Evolutionary conservation across 2,888 invertebrate species (phyloP).

Genomic region (Meteorus cinctellus): DNA sequence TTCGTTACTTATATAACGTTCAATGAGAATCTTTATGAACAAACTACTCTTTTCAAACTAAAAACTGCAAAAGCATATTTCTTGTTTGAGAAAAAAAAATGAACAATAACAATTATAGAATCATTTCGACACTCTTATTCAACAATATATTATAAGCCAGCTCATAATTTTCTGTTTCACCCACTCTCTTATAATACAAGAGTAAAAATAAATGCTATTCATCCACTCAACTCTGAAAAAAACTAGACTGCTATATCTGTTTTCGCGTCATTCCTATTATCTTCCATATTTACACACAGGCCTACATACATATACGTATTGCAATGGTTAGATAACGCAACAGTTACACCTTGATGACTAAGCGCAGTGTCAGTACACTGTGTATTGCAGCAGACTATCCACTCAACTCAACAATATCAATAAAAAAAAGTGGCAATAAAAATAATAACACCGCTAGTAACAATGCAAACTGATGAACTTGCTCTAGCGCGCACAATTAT

Average conservation of each 20-base stretch:
- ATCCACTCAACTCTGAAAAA: not conserved
- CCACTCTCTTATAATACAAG: not conserved
- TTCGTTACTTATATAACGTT: too few relatives aligned
- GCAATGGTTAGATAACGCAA: not conserved
- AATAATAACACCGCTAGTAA: constrained; percentile 2
- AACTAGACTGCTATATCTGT: not conserved
- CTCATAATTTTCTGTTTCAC: not conserved
- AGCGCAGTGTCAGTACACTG: not conserved
- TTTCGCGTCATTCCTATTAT: not conserved
- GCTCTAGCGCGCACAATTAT: constrained; percentile 24
- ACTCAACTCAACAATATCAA: not conserved
- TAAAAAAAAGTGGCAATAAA: not conserved
- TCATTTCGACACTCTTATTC: constrained; percentile 38
- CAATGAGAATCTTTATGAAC: too few relatives aligned
- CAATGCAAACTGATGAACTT: constrained; percentile 14
- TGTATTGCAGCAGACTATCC: not conserved
- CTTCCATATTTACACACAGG: not conserved
- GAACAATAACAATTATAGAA: too few relatives aligned
- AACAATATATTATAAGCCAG: not conserved
- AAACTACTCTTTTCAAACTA: too few relatives aligned
- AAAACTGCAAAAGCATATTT: too few relatives aligned
- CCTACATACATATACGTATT: too few relatives aligned
- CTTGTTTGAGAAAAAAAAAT: too few relatives aligned
- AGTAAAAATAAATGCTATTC: not conserved
- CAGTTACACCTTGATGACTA: not conserved